Conservation (phyloP, 2,797 vertebrate species). For the Zenarchopterus dispar region DNA sequence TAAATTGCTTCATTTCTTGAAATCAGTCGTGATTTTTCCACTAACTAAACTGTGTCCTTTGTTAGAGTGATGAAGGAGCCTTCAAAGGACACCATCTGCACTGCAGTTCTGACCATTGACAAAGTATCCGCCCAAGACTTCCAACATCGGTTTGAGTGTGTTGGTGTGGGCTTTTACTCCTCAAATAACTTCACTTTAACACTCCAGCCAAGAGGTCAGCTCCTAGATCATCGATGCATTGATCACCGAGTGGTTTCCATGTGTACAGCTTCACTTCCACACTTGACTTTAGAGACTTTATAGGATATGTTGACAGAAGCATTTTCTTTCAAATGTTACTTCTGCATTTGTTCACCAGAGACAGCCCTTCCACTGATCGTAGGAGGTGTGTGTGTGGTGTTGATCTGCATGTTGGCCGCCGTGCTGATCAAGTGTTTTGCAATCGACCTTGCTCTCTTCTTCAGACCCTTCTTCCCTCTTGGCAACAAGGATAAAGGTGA, state of each 20-base stretch:
- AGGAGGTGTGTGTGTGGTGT: slow-evolving; percentile 39
- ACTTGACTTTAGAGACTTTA: not conserved
- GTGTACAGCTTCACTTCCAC: not conserved
- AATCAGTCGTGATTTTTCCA: not conserved
- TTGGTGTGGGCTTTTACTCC: rapidly evolving
- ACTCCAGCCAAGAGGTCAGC: slow-evolving; percentile 57
- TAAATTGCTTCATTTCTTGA: too few relatives aligned
- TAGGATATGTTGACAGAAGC: not conserved
- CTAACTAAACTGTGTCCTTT: slow-evolving; percentile 12
- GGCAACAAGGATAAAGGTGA: slow-evolving; percentile 70
- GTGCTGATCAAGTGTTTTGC: slow-evolving; percentile 67
- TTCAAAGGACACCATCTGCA: slow-evolving; percentile 22
- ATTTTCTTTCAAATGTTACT: too few relatives aligned
- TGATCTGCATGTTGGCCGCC: slow-evolving; percentile 43
- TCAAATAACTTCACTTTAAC: slow-evolving; percentile 11
- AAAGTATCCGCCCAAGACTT: slow-evolving; percentile 74
- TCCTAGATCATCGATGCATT: not conserved
- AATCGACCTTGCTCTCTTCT: slow-evolving; percentile 75
- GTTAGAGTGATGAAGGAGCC: not conserved
- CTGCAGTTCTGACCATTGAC: slow-evolving; percentile 66
- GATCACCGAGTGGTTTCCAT: not conserved
- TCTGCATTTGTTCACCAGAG: slow-evolving; percentile 40
- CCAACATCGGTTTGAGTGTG: slow-evolving; percentile 66
- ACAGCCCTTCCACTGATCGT: slow-evolving; percentile 44
- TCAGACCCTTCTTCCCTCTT: slow-evolving; percentile 58